These are phyloP conservation scores for Danio jaintianensis DNA, from an alignment of 2,797 vertebrate species.

Conservation along the genomic window DNA sequence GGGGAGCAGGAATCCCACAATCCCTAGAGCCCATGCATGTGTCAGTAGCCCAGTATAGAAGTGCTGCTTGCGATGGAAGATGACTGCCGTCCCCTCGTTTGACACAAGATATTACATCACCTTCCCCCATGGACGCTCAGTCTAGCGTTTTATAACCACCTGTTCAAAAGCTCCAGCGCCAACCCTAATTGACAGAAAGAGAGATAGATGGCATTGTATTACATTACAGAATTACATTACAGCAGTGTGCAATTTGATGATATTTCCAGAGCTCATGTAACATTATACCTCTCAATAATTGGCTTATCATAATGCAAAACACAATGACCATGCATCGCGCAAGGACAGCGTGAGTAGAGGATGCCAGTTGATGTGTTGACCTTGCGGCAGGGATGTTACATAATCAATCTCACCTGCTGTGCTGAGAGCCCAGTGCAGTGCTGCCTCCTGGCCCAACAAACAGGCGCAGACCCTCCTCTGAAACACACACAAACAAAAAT, in stretches of 20 bases:
- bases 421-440: slow-evolving; percentile 91
- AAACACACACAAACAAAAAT: slow-evolving; percentile 57
- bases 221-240: slow-evolving; percentile 22
- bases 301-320: background rate
- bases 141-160: slow-evolving; percentile 93
- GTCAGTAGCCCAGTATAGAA: slow-evolving; percentile 7
- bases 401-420: slow-evolving; percentile 86
- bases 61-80: slow-evolving; percentile 12
- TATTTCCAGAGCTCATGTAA: slow-evolving; percentile 19
- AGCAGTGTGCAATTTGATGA: slow-evolving; percentile 9
- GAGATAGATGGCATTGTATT: slow-evolving; percentile 1
- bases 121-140: slow-evolving; percentile 13
- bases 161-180: slow-evolving; percentile 92
- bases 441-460: slow-evolving; percentile 96
- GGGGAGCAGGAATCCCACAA: slow-evolving; percentile 1
- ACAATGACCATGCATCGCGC: slow-evolving; percentile 5
- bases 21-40: slow-evolving; percentile 7
- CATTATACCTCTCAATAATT: too few relatives aligned
- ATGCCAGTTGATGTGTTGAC: slow-evolving; percentile 20
- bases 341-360: background rate
- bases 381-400: slow-evolving; percentile 52
- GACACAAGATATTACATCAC: slow-evolving; percentile 37
- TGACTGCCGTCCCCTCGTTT: slow-evolving; percentile 8
- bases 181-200: slow-evolving; percentile 78
- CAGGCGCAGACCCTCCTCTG: slow-evolving; percentile 94